phyloP scores from a whole-genome alignment of 1,140 invertebrate species.

The Drosophila ambigua region DNA sequence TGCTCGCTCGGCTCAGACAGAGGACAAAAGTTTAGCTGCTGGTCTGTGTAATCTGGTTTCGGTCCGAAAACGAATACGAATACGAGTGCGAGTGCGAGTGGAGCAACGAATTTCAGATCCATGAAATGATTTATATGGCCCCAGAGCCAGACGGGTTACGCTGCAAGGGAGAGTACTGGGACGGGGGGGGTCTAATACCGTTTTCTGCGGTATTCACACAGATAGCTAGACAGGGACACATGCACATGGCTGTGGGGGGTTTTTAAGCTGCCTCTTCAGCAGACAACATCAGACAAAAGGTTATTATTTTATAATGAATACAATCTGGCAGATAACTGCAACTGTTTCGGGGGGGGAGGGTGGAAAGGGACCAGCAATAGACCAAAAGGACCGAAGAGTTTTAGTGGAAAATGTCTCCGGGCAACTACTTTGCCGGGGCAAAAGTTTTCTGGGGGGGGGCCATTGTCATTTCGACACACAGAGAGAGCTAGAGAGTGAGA shows the following conservation, averaged over 20 bases:
- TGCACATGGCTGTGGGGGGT: slow-evolving; percentile 24
- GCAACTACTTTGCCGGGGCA: slow-evolving; percentile 5
- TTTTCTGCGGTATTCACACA: slow-evolving; percentile 10
- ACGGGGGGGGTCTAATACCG: not conserved
- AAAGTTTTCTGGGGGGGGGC: slow-evolving; percentile 42
- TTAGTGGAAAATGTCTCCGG: slow-evolving; percentile 31
- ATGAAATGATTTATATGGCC: slow-evolving; percentile 81
- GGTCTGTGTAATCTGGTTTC: slow-evolving; percentile 62
- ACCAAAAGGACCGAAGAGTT: not conserved
- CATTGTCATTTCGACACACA: slow-evolving; percentile 52
- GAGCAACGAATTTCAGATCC: slow-evolving; percentile 68
- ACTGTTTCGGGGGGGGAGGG: slow-evolving; percentile 14
- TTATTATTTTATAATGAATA: slow-evolving; percentile 83
- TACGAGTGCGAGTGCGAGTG: slow-evolving; percentile 2
- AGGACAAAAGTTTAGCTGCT: slow-evolving; percentile 31
- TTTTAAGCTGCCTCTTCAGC: slow-evolving; percentile 30
- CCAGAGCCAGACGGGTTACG: slow-evolving; percentile 46
- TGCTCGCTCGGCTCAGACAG: slow-evolving; percentile 9
- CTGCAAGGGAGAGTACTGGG: not conserved
- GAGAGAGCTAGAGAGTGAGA: slow-evolving; percentile 4
- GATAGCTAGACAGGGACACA: slow-evolving; percentile 27
- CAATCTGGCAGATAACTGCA: slow-evolving; percentile 69
- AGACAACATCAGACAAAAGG: slow-evolving; percentile 68
- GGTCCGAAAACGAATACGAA: slow-evolving; percentile 29
- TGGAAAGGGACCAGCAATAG: not conserved